A percentile compares a stretch with the other conserved stretches of the same genome.
phyloP scores from a whole-genome alignment of 2,113 vertebrate species.

The Telmatochromis bifrenatus region DNA sequence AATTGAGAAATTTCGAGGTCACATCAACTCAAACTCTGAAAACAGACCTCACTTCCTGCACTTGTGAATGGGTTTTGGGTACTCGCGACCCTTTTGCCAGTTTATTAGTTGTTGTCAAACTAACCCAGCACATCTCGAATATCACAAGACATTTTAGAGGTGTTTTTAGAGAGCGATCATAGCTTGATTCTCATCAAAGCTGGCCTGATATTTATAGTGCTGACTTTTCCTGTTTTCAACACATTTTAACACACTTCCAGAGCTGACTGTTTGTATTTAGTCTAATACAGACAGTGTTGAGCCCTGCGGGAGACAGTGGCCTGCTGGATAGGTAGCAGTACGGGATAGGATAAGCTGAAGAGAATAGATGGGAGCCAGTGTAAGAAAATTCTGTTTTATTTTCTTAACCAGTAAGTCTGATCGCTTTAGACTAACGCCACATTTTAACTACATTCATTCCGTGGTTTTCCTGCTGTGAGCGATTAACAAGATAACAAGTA shows the following conservation, averaged over 20 bases:
- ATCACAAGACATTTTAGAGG: not conserved
- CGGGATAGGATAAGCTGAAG: not conserved
- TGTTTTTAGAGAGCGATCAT: not conserved
- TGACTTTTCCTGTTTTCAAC: not conserved
- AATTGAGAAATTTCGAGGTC: not conserved
- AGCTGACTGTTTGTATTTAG: not conserved
- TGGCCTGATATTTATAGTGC: not conserved
- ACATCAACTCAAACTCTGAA: not conserved
- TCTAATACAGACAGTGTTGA: not conserved
- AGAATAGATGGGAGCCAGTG: not conserved
- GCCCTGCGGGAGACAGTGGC: not conserved
- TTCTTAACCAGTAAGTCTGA: not conserved
- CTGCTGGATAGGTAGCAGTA: not conserved
- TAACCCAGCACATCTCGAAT: not conserved
- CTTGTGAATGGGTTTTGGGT: not conserved
- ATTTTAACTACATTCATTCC: not conserved
- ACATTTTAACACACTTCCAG: not conserved
- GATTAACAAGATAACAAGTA: not conserved
- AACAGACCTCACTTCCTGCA: not conserved
- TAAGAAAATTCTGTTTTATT: not conserved
- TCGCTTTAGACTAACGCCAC: not conserved
- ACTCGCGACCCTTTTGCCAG: not conserved
- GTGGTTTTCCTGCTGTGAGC: not conserved
- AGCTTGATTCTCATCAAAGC: not conserved
- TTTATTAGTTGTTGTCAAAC: not conserved